phyloP scores from a whole-genome alignment of 2,888 invertebrate species.

The Cantharis lateralis region DNA sequence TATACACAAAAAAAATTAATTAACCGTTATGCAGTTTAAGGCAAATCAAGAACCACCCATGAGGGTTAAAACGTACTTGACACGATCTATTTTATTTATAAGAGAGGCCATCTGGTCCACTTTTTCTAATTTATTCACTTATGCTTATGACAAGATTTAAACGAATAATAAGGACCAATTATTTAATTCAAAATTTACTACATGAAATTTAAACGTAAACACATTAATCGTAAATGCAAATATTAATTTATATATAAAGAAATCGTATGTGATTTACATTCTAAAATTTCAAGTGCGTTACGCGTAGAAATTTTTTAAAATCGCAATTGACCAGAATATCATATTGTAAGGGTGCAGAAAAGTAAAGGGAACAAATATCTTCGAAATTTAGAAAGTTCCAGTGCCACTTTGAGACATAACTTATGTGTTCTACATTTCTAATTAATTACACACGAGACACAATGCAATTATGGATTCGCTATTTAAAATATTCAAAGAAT shows the following conservation, averaged over 20 bases:
- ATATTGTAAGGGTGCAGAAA: background rate
- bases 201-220: constrained; percentile 12
- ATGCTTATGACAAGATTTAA: constrained; percentile 44
- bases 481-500: background rate
- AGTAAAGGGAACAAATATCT: background rate
- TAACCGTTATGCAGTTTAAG: background rate
- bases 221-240: constrained; percentile 17
- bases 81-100: constrained; percentile 35
- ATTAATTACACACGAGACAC: background rate
- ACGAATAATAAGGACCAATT: constrained; percentile 44
- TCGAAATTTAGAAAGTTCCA: background rate
- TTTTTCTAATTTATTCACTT: constrained; percentile 43
- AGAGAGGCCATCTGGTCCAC: constrained; percentile 41
- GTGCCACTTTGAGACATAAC: background rate
- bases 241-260: background rate
- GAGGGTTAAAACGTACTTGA: constrained; percentile 30
- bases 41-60: constrained; percentile 1
- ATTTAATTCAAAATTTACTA: constrained; percentile 40
- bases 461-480: background rate
- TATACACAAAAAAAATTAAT: constrained; percentile 5
- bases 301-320: background rate
- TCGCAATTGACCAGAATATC: background rate
- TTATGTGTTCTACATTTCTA: background rate
- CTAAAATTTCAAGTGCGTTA: background rate
- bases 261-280: constrained; percentile 1